phyloP scores from a whole-genome alignment of 1,140 invertebrate species.

The Danaus melanippus region DNA sequence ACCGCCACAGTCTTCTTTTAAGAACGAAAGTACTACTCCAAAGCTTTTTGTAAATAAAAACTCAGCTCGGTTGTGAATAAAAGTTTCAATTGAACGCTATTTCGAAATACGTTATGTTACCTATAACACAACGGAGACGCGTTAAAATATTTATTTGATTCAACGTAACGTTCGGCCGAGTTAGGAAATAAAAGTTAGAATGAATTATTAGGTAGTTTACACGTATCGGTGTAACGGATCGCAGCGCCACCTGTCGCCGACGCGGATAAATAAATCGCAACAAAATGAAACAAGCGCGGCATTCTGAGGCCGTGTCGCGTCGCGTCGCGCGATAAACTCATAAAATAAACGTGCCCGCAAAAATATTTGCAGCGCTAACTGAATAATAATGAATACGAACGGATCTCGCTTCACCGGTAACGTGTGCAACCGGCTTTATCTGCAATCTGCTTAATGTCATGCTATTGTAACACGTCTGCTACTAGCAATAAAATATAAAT shows the following conservation, averaged over 20 bases:
- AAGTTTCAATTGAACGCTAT: conserved; percentile 7
- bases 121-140: conserved; percentile 10
- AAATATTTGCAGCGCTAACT: conserved; percentile 45
- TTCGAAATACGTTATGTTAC: conserved; percentile 7
- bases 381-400: conserved; percentile 42
- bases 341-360: conserved; percentile 31
- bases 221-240: conserved; percentile 36
- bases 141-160: conserved; percentile 15
- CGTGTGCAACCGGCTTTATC: conserved; percentile 16
- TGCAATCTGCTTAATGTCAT: conserved; percentile 9
- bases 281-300: conserved; percentile 17
- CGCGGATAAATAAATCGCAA: conserved; percentile 46
- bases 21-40: conserved; percentile 15
- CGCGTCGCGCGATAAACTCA: conserved; percentile 24
- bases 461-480: conserved; percentile 10
- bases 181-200: conserved; percentile 35
- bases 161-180: conserved; percentile 23
- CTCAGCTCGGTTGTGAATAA: not conserved
- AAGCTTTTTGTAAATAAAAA: conserved; percentile 11
- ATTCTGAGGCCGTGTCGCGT: conserved; percentile 24
- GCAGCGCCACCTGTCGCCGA: conserved; percentile 48
- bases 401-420: conserved; percentile 9
- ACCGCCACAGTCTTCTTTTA: conserved; percentile 5
- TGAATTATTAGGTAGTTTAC: conserved; percentile 45
- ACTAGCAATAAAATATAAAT: conserved; percentile 13